These are phyloP conservation scores for Malachius bipustulatus DNA, from an alignment of 2,888 invertebrate genomes.

Conservation along the genomic window DNA sequence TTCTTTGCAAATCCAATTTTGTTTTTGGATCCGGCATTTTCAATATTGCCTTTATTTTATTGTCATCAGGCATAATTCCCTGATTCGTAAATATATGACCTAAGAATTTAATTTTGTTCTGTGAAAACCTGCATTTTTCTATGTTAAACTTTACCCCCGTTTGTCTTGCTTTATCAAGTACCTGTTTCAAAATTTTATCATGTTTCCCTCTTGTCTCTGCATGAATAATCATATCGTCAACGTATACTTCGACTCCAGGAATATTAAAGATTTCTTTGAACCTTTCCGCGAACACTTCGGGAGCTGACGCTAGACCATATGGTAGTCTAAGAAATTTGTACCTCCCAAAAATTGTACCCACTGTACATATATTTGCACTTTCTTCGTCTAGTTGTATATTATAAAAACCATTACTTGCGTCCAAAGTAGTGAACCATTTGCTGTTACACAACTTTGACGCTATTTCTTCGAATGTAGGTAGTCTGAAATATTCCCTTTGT, in stretches of 20 bases:
- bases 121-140: slow-evolving; percentile 18
- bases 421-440: slow-evolving; percentile 21
- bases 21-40: no score
- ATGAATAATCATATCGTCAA: no score
- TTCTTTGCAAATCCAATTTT: no score
- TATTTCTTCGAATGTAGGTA: slow-evolving; percentile 23
- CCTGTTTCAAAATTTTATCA: no score
- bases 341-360: slow-evolving; percentile 24
- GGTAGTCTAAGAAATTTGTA: slow-evolving; percentile 22
- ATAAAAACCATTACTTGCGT: slow-evolving; percentile 20
- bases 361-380: slow-evolving; percentile 21
- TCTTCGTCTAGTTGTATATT: slow-evolving; percentile 20
- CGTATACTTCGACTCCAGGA: no score
- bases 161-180: slow-evolving; percentile 11
- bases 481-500: slow-evolving; percentile 17
- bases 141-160: slow-evolving; percentile 14
- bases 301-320: slow-evolving; percentile 20
- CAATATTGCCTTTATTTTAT: slow-evolving; percentile 13
- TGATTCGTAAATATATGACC: slow-evolving; percentile 19
- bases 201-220: no score
- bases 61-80: slow-evolving; percentile 14
- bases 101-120: slow-evolving; percentile 16
- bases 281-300: slow-evolving; percentile 24
- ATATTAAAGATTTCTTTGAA: no score
- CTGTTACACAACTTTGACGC: slow-evolving; percentile 20